Base-by-base conservation (phyloP, 2,113 vertebrate genomes). In the Genyomyrus donnyi region DNA sequence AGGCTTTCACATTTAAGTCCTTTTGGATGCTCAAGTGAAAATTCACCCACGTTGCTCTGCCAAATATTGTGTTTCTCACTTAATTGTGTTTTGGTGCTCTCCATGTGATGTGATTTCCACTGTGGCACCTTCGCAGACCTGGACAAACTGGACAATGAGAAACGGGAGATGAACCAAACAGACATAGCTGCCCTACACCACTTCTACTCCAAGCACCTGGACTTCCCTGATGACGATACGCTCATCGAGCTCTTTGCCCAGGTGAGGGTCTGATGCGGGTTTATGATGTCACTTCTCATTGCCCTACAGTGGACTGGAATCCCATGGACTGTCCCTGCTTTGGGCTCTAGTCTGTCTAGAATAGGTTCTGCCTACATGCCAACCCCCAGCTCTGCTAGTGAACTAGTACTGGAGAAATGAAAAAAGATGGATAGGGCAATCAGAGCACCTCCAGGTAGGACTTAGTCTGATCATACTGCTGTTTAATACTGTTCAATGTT, bases 181-280 rank as follows among this genome's bases (percentile, higher is more conserved):
- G 97, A 99, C 90, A 96, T 98, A 10, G 96, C 97, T 3, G 96
- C 96, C 56, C 97, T 99, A 39, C 96, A 97, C 94, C 98, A 96
- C 50, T 99, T 98, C 93, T 99, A 97, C 95, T 98, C 98, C 93
- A 98, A 97, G 95, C 95, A 98, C 93, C 92, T 99, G 86, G 97
- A 98, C 15, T 95, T 97, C 90, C 97, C 96, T 0, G 97, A 97
- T 90, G 96, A 96, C 49, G 94, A 94, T 48, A 95, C 94, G 49
- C 96, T 99, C 87, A 94, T 97, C 49, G 94, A 94, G 10, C 96
- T 99, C 56, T 97, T 99, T 92, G 97, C 98, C 48, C 98, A 99
- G 97, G 98, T 99, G 94, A 89, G 90, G 49, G 42, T 58, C 53
- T 56, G n/a, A 50, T 3, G 9, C 4, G 2, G 24, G 21, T 27